A percentile compares a stretch with the other conserved stretches of the same genome.
Conservation (phyloP, 2,888 invertebrate species). For the Oscheius onirici region DNA sequence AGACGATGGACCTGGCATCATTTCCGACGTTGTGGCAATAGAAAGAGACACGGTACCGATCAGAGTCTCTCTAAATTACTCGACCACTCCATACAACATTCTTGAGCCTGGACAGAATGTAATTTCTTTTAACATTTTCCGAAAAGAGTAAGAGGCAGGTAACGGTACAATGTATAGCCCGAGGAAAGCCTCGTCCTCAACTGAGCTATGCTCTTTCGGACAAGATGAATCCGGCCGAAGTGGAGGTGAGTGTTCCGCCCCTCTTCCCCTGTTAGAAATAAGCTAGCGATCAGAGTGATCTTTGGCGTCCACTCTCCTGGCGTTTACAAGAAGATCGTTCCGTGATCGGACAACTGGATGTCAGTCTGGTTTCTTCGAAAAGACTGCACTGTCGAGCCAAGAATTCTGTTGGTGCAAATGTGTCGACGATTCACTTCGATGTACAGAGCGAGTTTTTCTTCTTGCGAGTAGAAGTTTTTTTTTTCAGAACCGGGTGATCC, state of each 20-base stretch:
- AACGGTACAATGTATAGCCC: slow-evolving; percentile 40
- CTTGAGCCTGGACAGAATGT: slow-evolving; percentile 28
- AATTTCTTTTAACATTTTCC: neutral
- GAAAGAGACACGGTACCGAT: slow-evolving; percentile 41
- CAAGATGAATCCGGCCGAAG: neutral
- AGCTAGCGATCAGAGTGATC: slow-evolving; percentile 38
- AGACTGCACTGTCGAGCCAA: slow-evolving; percentile 48
- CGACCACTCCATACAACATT: neutral
- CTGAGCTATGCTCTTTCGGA: slow-evolving; percentile 30
- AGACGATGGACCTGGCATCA: slow-evolving; percentile 53
- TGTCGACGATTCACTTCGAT: slow-evolving; percentile 42
- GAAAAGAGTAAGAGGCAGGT: slow-evolving; percentile 27
- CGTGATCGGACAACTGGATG: slow-evolving; percentile 14
- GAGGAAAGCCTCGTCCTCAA: slow-evolving; percentile 47
- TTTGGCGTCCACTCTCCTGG: slow-evolving; percentile 38
- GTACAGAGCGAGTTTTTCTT: slow-evolving; percentile 44
- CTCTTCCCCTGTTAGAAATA: slow-evolving; percentile 10
- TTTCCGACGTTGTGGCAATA: slow-evolving; percentile 53
- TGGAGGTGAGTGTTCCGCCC: slow-evolving; percentile 12
- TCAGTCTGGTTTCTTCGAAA: slow-evolving; percentile 40
- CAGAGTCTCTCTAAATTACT: slow-evolving; percentile 12
- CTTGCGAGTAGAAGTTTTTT: too few species aligned
- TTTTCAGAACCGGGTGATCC: slow-evolving; percentile 56
- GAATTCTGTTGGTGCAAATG: slow-evolving; percentile 47
- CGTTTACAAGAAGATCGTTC: slow-evolving; percentile 2